Evolutionary conservation across 2,113 vertebrate species (phyloP).

Genomic region (Galeopterus variegatus): DNA sequence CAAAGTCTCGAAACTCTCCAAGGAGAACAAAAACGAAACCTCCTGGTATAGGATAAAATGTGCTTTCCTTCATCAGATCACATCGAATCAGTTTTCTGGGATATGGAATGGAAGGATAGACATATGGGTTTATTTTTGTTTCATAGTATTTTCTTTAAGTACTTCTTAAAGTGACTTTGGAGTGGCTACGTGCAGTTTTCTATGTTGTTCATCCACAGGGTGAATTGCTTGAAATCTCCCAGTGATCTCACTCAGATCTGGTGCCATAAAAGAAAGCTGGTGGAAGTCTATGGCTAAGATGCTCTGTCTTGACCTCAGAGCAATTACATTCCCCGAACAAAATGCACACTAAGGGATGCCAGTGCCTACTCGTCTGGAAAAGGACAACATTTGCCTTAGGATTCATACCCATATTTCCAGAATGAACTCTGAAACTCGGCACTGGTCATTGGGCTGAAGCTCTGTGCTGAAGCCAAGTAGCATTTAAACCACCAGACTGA

Average conservation of each 20-base stretch:
- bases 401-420: conserved; percentile 71
- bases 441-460: conserved; percentile 64
- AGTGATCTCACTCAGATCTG: neutral
- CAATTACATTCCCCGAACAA: conserved; percentile 62
- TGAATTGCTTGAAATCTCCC: neutral
- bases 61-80: neutral
- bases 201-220: neutral
- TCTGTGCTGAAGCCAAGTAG: conserved; percentile 1
- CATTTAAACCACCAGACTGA: conserved; percentile 55
- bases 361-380: conserved; percentile 73
- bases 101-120: neutral
- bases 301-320: conserved; percentile 45
- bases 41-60: neutral
- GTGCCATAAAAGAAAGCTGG: neutral
- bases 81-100: neutral
- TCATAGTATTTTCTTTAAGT: conserved; percentile 21
- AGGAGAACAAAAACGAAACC: neutral
- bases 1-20: neutral
- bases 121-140: conserved; percentile 34
- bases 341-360: conserved; percentile 37
- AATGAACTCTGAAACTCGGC: neutral
- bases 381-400: neutral
- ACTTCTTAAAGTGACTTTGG: neutral
- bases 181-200: neutral
- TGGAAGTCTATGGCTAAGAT: neutral